Evolutionary conservation across 2,888 invertebrate genomes (phyloP), one percentile per base, ranked within the genome.

Genomic region (Dione vanillae): DNA sequence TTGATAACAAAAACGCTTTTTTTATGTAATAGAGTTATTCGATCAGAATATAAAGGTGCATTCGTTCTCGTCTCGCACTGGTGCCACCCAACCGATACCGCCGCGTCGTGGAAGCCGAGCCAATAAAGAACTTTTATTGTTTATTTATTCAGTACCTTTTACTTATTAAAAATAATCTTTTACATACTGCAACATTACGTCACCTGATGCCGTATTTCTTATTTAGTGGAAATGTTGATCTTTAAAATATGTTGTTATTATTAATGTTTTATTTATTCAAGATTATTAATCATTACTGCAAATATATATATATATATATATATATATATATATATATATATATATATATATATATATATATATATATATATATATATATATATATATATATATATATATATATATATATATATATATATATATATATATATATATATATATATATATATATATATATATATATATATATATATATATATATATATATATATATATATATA

Each of bases 131-230:
- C 12, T 40, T 56, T 40, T 40, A 40, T 56, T 56, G 40, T 40
- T 56, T 56, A 56, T 56, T 56, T 40, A 40, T 56, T 56, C 37
- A 16, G 35, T 40, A 56, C 56, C 40, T 56, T 37, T 56, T 19
- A 40, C 56, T 56, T 40, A 37, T 56, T 56, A 37, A 56, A 37
- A 56, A 56, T 37, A 37, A 56, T 56, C 37, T 52, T 52, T 52
- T 14, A 27, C 52, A 14, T 52, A 19, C 14, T 52, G 27, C 20
- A 52, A 52, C 6, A n/a, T 35, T 40, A 56, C n/a, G 7, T 35
- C 37, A 16, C 6, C n/a, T 16, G 56, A 37, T 37, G 11, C 37
- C 52, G 14, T 12, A 14, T 27, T 27, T 52, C 49, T 19, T 16
- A 49, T 49, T 49, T 19, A 19, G 10, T 49, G 49, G 16, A 10